Evolutionary conservation across 2,888 invertebrate species (phyloP).

Genomic region (Rhagium mordax): DNA sequence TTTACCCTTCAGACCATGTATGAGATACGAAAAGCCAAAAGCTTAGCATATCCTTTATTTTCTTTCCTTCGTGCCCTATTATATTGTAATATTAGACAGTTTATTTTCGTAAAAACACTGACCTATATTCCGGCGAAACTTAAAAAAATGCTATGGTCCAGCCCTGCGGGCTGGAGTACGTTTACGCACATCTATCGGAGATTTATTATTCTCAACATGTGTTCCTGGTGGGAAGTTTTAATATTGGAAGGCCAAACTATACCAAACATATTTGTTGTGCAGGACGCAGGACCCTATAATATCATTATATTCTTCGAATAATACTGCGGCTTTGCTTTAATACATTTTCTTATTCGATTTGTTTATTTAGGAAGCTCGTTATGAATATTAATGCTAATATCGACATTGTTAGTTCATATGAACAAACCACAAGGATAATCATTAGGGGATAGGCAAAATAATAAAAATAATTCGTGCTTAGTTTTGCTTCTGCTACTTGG

Average conservation of each 20-base stretch:
- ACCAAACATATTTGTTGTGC: slow-evolving; percentile 23
- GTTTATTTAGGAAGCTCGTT: not conserved
- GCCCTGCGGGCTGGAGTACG: not conserved
- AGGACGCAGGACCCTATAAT: slow-evolving; percentile 11
- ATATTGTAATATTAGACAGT: too few species aligned
- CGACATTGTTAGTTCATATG: too few species aligned
- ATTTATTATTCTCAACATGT: slow-evolving; percentile 27
- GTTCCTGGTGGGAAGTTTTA: slow-evolving; percentile 13
- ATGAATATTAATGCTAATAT: not conserved
- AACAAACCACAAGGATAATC: too few species aligned
- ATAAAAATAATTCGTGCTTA: too few species aligned
- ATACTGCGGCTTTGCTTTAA: not conserved
- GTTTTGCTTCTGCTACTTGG: too few species aligned
- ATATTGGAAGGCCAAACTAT: slow-evolving; percentile 24
- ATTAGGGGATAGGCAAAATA: too few species aligned
- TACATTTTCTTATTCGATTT: slow-evolving; percentile 9
- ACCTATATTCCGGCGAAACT: not conserved
- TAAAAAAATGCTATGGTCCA: not conserved
- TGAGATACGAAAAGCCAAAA: too few species aligned
- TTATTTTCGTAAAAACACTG: not conserved
- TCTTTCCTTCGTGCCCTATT: too few species aligned
- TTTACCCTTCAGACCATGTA: too few species aligned
- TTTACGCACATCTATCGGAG: slow-evolving; percentile 17
- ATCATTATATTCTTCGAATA: not conserved
- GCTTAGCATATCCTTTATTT: too few species aligned